These are phyloP conservation scores for Masnerella sp. DNA, from an alignment of 2,888 invertebrate genomes.

Conservation along the genomic window DNA sequence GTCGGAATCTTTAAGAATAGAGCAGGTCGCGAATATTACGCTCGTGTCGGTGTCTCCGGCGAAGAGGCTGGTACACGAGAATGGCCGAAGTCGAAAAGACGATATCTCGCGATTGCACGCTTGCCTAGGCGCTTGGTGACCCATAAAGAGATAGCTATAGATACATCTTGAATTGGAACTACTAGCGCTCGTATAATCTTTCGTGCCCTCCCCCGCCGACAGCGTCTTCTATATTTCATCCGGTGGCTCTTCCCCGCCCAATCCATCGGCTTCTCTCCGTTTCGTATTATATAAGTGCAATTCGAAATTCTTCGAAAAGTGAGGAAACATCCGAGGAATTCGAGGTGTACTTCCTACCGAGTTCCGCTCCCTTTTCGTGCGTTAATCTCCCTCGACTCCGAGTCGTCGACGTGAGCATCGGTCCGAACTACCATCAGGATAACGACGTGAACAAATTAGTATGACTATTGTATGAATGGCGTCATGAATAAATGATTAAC, in stretches of 20 bases:
- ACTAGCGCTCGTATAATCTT: constrained; percentile 60
- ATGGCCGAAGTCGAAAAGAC: constrained; percentile 57
- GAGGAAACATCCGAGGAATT: constrained; percentile 55
- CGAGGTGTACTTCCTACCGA: constrained; percentile 51
- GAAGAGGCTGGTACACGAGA: constrained; percentile 45
- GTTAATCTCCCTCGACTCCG: constrained; percentile 49
- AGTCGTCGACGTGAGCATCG: constrained; percentile 46
- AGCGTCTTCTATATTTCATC: constrained; percentile 35
- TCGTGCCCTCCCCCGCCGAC: constrained; percentile 21
- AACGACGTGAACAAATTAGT: constrained; percentile 39
- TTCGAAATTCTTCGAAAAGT: constrained; percentile 52
- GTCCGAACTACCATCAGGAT: constrained; percentile 41
- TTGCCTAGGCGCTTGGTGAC: constrained; percentile 61
- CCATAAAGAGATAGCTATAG: constrained; percentile 61
- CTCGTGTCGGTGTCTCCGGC: constrained; percentile 37
- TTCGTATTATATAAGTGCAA: constrained; percentile 48
- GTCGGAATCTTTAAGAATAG: constrained; percentile 30
- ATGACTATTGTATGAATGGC: constrained; percentile 21
- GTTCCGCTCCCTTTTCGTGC: constrained; percentile 27
- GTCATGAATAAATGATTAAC: constrained; percentile 6
- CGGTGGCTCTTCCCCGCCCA: constrained; percentile 33
- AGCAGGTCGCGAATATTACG: constrained; percentile 47
- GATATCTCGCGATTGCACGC: constrained; percentile 61
- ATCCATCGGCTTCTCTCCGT: constrained; percentile 35
- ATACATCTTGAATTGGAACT: constrained; percentile 60